Base-by-base conservation (phyloP, 2,797 vertebrate species). In the Caiman crocodilus region DNA sequence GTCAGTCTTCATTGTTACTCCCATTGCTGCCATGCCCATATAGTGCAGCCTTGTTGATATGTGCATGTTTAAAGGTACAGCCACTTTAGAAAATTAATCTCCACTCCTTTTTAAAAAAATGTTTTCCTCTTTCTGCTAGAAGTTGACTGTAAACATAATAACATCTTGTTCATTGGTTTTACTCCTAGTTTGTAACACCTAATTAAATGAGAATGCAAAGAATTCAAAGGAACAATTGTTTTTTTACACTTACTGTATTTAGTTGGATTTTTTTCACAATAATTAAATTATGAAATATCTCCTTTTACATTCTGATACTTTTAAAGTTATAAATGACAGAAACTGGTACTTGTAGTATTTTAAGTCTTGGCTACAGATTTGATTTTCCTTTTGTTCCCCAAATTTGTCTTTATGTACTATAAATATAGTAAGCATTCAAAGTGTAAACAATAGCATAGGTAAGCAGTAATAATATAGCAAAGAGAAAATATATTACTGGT, bases 251-350 rank as follows among this genome's bases (percentile, higher is more conserved):
- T 91, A 76, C 81, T 64, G 69, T 28, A 16, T 59, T 26, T 35
- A 79, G 18, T 26, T 32, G 35, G 1, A 12, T 35, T 71, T 23
- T 81, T 89, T 80, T 2, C 32, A 30, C 16, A 10, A 57, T n/a
- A 32, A 13, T 26, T 59, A 12, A 0, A 0, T 35, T 71, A 80
- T 2, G 2, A 1, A 1, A 50, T 18, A 82, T 67, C 58, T 26
- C 21, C 6, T 76, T 88, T 87, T 26, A 26, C 42, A 82, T 42
- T 20, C 55, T 50, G 73, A 63, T 10, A 65, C 26, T 65, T 65
- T 14, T 1, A n/a, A 14, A 87, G 8, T 57, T 88, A 81, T 28
- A 93, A 20, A 64, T 71, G 76, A 90, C 73, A 90, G 74, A 50
- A 85, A 28, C 2, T 56, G 50, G 35, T 30, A 67, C 32, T 64